Evolutionary conservation across 2,797 vertebrate species (phyloP).

Genomic region (Acanthornis magna): DNA sequence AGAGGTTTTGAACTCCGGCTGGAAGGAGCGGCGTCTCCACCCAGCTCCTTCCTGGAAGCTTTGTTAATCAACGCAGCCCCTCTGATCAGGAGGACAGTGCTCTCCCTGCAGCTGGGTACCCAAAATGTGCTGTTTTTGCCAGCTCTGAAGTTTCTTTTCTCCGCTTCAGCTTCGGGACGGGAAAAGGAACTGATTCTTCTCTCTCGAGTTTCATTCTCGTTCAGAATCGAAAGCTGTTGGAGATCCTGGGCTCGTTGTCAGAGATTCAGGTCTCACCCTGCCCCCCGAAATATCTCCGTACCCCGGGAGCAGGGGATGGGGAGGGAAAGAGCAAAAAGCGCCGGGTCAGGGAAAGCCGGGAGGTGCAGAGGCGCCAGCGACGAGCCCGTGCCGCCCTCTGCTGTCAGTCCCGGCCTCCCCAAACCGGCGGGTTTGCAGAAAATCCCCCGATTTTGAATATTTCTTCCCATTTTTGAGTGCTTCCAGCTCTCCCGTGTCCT

Average conservation of each 20-base stretch:
- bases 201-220: neutral
- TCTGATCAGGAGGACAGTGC: neutral
- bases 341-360: neutral
- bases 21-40: neutral
- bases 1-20: neutral
- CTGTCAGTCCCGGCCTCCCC: neutral
- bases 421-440: neutral
- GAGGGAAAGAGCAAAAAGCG: neutral
- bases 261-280: neutral
- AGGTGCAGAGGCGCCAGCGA: fast-evolving
- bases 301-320: neutral
- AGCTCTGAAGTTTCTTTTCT: conserved; percentile 23
- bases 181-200: conserved; percentile 33
- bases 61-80: neutral
- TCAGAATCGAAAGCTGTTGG: neutral
- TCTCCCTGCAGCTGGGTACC: neutral
- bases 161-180: neutral
- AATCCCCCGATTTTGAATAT: neutral
- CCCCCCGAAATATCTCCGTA: neutral
- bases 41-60: neutral
- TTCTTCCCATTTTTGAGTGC: neutral
- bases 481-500: fast-evolving
- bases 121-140: neutral
- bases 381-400: conserved; percentile 22
- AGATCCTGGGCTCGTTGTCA: neutral